Base-by-base conservation (phyloP, 2,113 vertebrate genomes). In the Chaetorhynchus papuensis region DNA sequence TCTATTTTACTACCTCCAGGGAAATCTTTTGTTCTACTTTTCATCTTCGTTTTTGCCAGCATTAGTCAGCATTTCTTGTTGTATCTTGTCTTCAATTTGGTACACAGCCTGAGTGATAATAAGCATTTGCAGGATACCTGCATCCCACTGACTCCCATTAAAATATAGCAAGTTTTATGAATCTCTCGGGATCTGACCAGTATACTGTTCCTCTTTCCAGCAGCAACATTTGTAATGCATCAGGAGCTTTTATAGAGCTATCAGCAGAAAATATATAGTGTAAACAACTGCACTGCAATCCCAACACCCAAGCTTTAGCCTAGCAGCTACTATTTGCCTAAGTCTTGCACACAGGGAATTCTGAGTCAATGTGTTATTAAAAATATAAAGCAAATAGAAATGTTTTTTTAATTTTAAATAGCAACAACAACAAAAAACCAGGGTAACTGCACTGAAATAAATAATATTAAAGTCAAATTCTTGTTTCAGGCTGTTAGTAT, bases 51-150 rank as follows among this genome's bases (percentile, higher is more conserved):
- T 89, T 83, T 80, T 70, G 14, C 15, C 1, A 0, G 7, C 16
- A 52, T 87, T 81, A 95, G 42, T 91, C 81, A 91, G 64, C 59
- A 75, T 50, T 89, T 94, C 89, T 78, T 93, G 72, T 74, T 87
- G 26, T 11, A 27, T 84, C 91, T 95, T 93, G 87, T 54, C 60
- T 93, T 89, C 64, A 75, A 59, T 96, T 93, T 75, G 8, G 15
- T 81, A 44, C 54, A 65, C 21, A 84, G 64, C 27, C 83, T 75
- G 77, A 87, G 72, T 44, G 89, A 93, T 81, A 94, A 93, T 91
- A 89, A 82, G 27, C 15, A 9, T 91, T 92, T 69, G 59, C 64
- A 61, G 28, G 53, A 26, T 76, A 76, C 31, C 53, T 72, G 41
- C 54, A 70, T 74, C 87, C 68, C 12, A 77, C 89, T 66, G 80